Evolutionary conservation across 2,797 vertebrate species (phyloP), one percentile per base, ranked within the genome.

Genomic region (Clarias fuscus): DNA sequence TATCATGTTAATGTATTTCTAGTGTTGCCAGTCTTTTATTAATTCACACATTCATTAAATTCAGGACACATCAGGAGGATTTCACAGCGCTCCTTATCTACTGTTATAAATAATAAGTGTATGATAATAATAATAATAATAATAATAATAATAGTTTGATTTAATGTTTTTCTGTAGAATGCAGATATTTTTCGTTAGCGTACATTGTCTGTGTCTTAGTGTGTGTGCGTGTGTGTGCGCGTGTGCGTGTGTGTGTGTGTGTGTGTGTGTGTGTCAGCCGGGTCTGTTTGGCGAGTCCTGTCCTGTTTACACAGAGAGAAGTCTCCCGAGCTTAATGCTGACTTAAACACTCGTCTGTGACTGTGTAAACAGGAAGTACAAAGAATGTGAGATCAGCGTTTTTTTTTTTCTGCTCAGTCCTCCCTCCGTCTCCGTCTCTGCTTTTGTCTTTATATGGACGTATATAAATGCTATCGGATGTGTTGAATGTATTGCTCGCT

Each of bases 351-450:
- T 75, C 37, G 75, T 77, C 64, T 27, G 71, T 73, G 72, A 88
- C 67, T 71, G 71, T 91, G 89, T 94, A 94, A 93, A 94, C 94
- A 93, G 93, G 93, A 95, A 92, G 89, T 79, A 58, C 76, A 85
- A 85, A 88, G 70, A 87, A 90, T 91, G 88, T 90, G 84, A 82
- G 71, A 59, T 86, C 40, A 82, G 80, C 87, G 82, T 43, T 43
- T 43, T 43, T 18, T 43, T 18, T 86, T 86, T 48, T 84, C 86
- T 86, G 84, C 18, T 82, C 20, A 13, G 15, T 62, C 75, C 73
- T 61, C 40, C 43, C 5, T 40, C 30, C 88, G 79, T 75, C 83
- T 85, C 72, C 40, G 24, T 65, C 84, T 82, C 84, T 7, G 24
- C 1, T 27, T 43, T 76, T 22, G 0, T 61, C 17, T 78, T 59